Percentiles rank a stretch among this genome's conserved stretches.
Evolutionary conservation across 2,113 vertebrate genomes (phyloP).

Genomic region (Sphyrna mokarran): DNA sequence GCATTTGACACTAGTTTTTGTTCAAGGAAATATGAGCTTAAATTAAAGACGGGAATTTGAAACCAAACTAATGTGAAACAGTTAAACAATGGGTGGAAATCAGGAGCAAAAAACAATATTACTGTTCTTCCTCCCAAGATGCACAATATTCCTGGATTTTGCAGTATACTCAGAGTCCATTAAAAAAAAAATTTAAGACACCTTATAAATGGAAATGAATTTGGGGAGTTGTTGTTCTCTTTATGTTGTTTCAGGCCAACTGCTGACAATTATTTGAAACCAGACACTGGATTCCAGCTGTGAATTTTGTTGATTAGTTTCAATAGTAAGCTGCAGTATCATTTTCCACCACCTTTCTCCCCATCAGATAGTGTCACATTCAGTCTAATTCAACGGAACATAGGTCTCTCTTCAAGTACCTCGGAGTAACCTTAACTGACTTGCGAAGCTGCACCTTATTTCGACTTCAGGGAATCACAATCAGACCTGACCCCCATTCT

Average conservation of each 20-base stretch:
- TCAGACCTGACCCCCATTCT: neutral
- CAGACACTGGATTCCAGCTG: neutral
- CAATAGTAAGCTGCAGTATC: neutral
- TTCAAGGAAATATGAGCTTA: constrained; percentile 3
- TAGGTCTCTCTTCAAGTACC: neutral
- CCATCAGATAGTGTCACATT: neutral
- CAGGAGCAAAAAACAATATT: neutral
- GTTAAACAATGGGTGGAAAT: neutral
- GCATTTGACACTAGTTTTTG: neutral
- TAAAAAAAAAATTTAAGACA: neutral
- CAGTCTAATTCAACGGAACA: neutral
- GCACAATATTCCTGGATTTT: neutral
- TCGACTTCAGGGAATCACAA: neutral
- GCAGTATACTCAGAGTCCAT: neutral
- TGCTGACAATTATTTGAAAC: constrained; percentile 10
- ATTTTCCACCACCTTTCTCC: neutral
- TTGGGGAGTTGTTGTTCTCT: neutral
- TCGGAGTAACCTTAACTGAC: no score
- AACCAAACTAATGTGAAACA: neutral
- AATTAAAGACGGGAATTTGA: neutral
- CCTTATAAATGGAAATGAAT: neutral
- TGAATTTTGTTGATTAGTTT: neutral
- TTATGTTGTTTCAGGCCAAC: neutral
- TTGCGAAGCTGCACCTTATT: no score
- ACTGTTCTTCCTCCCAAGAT: neutral